Evolutionary conservation across 2,888 invertebrate species (phyloP).

Genomic region (Hirtodrosophila histrioides): DNA sequence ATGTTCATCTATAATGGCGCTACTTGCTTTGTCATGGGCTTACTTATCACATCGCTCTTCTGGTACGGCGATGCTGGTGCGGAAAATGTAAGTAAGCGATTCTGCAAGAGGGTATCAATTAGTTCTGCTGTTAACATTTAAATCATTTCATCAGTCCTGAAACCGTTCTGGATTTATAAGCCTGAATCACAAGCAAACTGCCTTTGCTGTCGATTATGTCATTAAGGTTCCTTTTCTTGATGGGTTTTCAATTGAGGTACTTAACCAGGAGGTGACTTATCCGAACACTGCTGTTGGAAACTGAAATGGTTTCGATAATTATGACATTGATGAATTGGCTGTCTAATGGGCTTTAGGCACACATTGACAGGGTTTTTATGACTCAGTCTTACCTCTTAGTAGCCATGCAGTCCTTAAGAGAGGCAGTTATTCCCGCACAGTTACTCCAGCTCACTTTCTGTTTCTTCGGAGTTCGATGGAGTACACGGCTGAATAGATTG

Average conservation of each 20-base stretch:
- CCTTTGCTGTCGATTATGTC: too few relatives aligned
- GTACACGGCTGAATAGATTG: constrained; percentile 17
- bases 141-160: too few relatives aligned
- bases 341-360: constrained; percentile 1
- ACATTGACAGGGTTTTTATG: background rate
- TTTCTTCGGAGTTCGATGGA: constrained; percentile 38
- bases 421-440: background rate
- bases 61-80: constrained; percentile 71
- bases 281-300: background rate
- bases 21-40: constrained; percentile 55
- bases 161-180: too few relatives aligned
- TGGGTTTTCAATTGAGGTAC: too few relatives aligned
- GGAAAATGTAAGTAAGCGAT: constrained; percentile 70
- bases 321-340: constrained; percentile 26
- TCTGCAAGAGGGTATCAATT: background rate
- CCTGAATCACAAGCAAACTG: too few relatives aligned
- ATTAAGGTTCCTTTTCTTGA: too few relatives aligned
- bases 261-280: background rate
- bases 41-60: constrained; percentile 61
- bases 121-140: too few relatives aligned
- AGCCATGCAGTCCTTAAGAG: constrained; percentile 6
- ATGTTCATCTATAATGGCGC: constrained; percentile 60
- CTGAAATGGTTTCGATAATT: constrained; percentile 5
- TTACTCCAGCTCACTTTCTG: constrained; percentile 24
- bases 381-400: constrained; percentile 7